phyloP scores from a whole-genome alignment of 2,797 vertebrate genomes.

The Spinus olivaceus region DNA sequence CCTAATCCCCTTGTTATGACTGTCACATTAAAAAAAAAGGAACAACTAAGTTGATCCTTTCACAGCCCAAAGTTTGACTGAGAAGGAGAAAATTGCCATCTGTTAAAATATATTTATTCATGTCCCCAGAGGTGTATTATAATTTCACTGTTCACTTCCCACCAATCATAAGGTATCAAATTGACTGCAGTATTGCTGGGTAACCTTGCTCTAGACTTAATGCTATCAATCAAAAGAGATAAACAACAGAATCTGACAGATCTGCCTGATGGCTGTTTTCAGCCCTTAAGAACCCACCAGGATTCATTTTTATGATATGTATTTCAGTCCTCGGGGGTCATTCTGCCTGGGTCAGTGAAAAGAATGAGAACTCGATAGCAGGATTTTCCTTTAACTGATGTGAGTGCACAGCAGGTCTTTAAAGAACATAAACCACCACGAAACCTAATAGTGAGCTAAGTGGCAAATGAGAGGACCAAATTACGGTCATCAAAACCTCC shows the following conservation, averaged over 20 bases:
- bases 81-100: background rate
- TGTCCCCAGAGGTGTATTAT: constrained; percentile 50
- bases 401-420: constrained; percentile 22
- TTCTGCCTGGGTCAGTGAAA: constrained; percentile 16
- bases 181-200: constrained; percentile 35
- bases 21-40: background rate
- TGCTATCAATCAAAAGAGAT: constrained; percentile 47
- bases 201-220: constrained; percentile 59
- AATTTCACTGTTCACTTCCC: constrained; percentile 62
- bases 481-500: background rate
- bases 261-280: constrained; percentile 6
- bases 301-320: constrained; percentile 22
- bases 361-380: background rate
- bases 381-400: constrained; percentile 24
- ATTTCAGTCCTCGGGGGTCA: constrained; percentile 3
- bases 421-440: constrained; percentile 12
- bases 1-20: constrained; percentile 4
- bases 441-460: constrained; percentile 26
- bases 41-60: background rate
- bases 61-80: background rate
- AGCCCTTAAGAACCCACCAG: constrained; percentile 7
- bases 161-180: constrained; percentile 60
- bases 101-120: constrained; percentile 23
- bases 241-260: constrained; percentile 45
- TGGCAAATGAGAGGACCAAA: constrained; percentile 22